These are phyloP conservation scores for Prostheceraeus crozeri DNA, from an alignment of 2,888 invertebrate genomes.

Conservation along the genomic window DNA sequence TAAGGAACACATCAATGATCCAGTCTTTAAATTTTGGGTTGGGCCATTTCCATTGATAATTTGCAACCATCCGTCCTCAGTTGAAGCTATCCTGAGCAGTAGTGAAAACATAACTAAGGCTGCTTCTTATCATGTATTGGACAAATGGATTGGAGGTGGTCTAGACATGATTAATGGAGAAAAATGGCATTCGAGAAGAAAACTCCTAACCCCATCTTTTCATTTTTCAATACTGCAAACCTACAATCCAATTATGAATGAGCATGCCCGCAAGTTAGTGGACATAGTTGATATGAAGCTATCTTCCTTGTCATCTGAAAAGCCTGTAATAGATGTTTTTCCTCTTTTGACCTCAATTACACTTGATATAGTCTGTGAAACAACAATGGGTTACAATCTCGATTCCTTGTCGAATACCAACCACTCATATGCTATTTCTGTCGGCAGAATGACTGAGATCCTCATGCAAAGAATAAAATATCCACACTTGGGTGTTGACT, in stretches of 20 bases:
- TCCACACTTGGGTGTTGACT: conserved; percentile 62
- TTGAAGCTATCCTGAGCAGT: conserved; percentile 61
- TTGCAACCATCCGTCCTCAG: conserved; percentile 43
- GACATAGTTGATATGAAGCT: too few species aligned
- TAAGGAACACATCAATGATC: conserved; percentile 35
- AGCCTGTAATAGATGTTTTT: conserved; percentile 62
- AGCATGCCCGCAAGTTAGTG: conserved; percentile 62
- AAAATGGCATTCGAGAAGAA: conserved; percentile 67
- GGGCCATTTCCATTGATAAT: conserved; percentile 43
- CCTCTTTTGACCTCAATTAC: conserved; percentile 63
- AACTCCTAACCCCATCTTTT: conserved; percentile 70
- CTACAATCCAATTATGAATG: conserved; percentile 66
- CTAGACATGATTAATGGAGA: conserved; percentile 60
- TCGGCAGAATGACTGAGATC: conserved; percentile 60
- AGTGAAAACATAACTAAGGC: conserved; percentile 63
- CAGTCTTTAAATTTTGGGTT: conserved; percentile 45
- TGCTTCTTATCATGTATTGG: conserved; percentile 55
- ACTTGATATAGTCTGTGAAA: conserved; percentile 68
- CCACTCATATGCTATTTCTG: conserved; percentile 69
- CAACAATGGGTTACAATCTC: conserved; percentile 73
- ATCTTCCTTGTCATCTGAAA: too few species aligned
- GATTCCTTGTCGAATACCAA: conserved; percentile 65
- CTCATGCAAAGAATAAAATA: conserved; percentile 51
- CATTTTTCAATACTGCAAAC: conserved; percentile 70
- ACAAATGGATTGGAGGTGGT: conserved; percentile 60